Percentiles rank a stretch among this genome's conserved stretches.
These are phyloP conservation scores for Xenops minutus DNA, from an alignment of 2,797 vertebrate genomes.

Conservation along the genomic window DNA sequence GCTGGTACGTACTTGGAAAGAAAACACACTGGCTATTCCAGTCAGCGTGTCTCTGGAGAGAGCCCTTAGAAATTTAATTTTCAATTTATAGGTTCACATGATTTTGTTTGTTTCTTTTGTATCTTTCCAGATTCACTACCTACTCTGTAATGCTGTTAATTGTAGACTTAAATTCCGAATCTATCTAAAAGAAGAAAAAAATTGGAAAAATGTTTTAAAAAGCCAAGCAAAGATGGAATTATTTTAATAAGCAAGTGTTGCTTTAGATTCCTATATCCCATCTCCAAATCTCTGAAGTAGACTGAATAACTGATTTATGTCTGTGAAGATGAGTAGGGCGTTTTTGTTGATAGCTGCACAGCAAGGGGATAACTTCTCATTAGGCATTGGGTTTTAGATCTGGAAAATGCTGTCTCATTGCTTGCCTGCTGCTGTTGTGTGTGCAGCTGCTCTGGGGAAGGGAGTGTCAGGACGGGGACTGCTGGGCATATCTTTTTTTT, in stretches of 20 bases:
- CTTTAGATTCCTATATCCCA: neutral
- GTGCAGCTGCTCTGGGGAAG: neutral
- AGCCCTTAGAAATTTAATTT: neutral
- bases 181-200: neutral
- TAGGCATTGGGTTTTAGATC: neutral
- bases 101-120: neutral
- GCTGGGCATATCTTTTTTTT: neutral
- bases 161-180: neutral
- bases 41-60: neutral
- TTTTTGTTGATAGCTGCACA: neutral
- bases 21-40: neutral
- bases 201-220: neutral
- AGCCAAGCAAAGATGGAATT: neutral
- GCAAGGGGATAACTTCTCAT: neutral
- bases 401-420: constrained; percentile 45
- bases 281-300: neutral
- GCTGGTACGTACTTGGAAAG: neutral
- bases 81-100: neutral
- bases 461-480: neutral
- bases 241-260: neutral
- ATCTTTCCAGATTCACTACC: neutral
- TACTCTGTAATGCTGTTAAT: neutral
- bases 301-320: neutral
- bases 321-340: neutral
- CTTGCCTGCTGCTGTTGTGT: accelerated